Evolutionary conservation across 1,140 invertebrate species (phyloP).

Genomic region (Drosophila trapezifrons): DNA sequence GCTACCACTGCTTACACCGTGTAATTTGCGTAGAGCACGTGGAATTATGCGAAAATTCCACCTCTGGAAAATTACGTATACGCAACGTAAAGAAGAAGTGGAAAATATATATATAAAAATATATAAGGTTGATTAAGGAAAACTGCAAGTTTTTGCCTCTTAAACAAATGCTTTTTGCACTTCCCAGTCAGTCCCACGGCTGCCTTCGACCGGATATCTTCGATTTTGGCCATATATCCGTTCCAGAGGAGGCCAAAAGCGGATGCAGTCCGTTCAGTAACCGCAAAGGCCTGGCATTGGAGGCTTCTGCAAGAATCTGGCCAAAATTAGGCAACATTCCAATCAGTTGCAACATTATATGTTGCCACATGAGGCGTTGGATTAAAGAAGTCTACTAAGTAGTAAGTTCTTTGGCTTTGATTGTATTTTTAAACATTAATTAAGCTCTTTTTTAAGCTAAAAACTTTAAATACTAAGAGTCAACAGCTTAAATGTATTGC

Average conservation of each 20-base stretch:
- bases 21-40: conserved; percentile 56
- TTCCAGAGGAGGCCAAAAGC: conserved; percentile 19
- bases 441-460: too few species aligned
- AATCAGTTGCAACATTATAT: conserved; percentile 1
- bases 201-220: conserved; percentile 63
- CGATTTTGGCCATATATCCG: conserved; percentile 76
- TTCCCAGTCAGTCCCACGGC: conserved; percentile 35
- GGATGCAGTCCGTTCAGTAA: conserved; percentile 46
- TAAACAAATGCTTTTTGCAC: conserved; percentile 5
- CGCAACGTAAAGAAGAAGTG: conserved; percentile 26
- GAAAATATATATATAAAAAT: not conserved
- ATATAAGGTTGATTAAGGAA: not conserved
- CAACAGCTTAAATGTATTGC: too few species aligned
- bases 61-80: conserved; percentile 63
- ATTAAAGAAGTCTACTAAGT: not conserved
- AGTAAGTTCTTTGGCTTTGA: too few species aligned
- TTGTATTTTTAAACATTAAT: too few species aligned
- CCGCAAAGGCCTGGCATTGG: conserved; percentile 36
- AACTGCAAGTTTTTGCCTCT: conserved; percentile 1
- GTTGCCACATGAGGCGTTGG: not conserved
- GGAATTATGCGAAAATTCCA: conserved; percentile 45
- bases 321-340: conserved; percentile 12
- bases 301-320: conserved; percentile 24
- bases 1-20: conserved; percentile 6
- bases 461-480: too few species aligned